Percentiles rank a stretch among this genome's conserved stretches.
Conservation (phyloP, 2,797 vertebrate species). For the Sphenopsis melanotis region DNA sequence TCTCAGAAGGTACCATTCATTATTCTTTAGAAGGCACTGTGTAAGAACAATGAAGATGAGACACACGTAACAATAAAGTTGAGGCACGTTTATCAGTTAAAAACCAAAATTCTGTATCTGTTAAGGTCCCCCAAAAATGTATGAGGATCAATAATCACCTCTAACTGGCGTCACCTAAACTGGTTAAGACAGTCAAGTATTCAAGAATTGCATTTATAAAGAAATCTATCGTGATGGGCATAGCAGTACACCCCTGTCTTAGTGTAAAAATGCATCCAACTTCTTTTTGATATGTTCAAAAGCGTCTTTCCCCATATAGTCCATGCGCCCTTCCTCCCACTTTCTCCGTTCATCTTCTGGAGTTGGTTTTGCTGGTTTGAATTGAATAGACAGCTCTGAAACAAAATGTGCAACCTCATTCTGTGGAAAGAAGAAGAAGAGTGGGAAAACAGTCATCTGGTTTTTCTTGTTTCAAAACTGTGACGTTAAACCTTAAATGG, state of each 20-base stretch:
- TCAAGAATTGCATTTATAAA: not conserved
- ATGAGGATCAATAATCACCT: not conserved
- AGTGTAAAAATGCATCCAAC: conserved; percentile 78
- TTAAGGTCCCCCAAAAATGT: not conserved
- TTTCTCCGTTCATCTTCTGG: conserved; percentile 69
- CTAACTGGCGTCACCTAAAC: not conserved
- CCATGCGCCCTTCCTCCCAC: conserved; percentile 77
- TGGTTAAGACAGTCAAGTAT: not conserved
- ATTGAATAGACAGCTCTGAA: conserved; percentile 58
- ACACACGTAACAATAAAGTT: not conserved
- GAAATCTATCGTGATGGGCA: not conserved
- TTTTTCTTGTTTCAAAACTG: not conserved
- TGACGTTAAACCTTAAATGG: not conserved
- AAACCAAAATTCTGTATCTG: not conserved
- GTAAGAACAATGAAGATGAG: not conserved
- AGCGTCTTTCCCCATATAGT: conserved; percentile 81
- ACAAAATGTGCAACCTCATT: not conserved
- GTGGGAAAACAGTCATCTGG: not conserved
- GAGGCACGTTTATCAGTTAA: conserved; percentile 1
- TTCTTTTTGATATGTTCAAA: conserved; percentile 79
- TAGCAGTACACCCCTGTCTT: not conserved
- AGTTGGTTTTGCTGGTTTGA: conserved; percentile 48
- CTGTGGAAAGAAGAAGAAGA: conserved; percentile 25
- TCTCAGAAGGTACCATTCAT: not conserved
- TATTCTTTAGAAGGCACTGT: conserved; percentile 24